Conservation (phyloP, 2,888 invertebrate species). For the Schizotus pectinicornis region DNA sequence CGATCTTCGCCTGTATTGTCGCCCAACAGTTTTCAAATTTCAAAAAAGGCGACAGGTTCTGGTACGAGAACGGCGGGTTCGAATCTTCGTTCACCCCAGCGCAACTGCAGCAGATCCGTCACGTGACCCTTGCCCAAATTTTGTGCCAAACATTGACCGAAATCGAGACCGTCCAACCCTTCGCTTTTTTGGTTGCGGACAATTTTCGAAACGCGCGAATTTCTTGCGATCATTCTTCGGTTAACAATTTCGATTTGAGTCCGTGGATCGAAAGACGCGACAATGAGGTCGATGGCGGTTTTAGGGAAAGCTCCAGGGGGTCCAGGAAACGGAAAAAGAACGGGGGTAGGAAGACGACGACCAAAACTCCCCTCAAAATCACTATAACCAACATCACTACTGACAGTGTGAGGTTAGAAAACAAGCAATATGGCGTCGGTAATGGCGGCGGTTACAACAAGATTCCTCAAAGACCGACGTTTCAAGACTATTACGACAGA, state of each 20-base stretch:
- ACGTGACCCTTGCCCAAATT: constrained; percentile 74
- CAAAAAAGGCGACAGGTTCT: constrained; percentile 79
- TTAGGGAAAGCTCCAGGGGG: neutral
- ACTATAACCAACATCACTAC: constrained; percentile 28
- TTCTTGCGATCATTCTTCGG: constrained; percentile 61
- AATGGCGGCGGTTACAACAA: constrained; percentile 4
- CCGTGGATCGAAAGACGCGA: constrained; percentile 64
- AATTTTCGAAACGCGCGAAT: constrained; percentile 65
- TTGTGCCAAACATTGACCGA: constrained; percentile 71
- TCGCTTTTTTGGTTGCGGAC: constrained; percentile 70
- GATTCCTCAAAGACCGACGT: constrained; percentile 26
- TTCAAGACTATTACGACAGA: constrained; percentile 14
- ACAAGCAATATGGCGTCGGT: constrained; percentile 16
- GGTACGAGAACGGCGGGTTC: constrained; percentile 81
- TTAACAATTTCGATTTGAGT: constrained; percentile 66
- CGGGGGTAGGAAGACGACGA: constrained; percentile 19
- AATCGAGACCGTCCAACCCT: constrained; percentile 73
- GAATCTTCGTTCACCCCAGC: constrained; percentile 78
- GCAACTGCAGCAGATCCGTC: constrained; percentile 76
- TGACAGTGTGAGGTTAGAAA: constrained; percentile 17
- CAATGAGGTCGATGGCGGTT: constrained; percentile 25
- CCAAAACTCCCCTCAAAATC: constrained; percentile 25
- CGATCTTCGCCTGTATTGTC: constrained; percentile 87
- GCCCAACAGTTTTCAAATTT: constrained; percentile 84
- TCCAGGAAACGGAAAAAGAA: constrained; percentile 5